These are phyloP conservation scores for Megathymus violae DNA, from an alignment of 1,140 invertebrate species.

Conservation along the genomic window DNA sequence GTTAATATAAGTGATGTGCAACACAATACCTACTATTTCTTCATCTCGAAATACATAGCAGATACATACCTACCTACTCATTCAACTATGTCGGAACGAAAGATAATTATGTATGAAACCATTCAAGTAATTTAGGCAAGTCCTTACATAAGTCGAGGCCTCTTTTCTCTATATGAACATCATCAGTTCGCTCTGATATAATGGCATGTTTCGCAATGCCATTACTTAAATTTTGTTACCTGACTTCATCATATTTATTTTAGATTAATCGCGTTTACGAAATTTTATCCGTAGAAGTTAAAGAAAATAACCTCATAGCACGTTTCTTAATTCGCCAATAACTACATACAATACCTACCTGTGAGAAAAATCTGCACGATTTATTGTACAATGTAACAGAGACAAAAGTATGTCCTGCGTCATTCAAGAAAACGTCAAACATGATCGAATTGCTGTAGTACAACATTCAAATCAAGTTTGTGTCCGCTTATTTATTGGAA, in stretches of 20 bases:
- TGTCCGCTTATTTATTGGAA: too few relatives aligned
- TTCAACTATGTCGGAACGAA: constrained; percentile 34
- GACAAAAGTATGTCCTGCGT: constrained; percentile 17
- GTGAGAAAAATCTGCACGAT: constrained; percentile 16
- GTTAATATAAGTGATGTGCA: too few relatives aligned
- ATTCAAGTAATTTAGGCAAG: constrained; percentile 35
- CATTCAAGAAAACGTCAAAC: constrained; percentile 1
- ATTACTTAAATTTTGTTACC: constrained; percentile 33
- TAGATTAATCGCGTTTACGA: constrained; percentile 31
- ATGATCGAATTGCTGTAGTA: background rate
- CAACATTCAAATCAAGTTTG: background rate
- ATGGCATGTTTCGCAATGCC: constrained; percentile 30
- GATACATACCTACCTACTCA: constrained; percentile 30
- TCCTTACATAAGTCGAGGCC: constrained; percentile 24
- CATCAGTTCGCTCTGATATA: constrained; percentile 31
- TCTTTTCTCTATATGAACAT: constrained; percentile 33
- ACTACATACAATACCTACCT: constrained; percentile 23
- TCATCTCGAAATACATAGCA: constrained; percentile 9
- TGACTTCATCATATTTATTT: constrained; percentile 27
- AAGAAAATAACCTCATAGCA: constrained; percentile 28
- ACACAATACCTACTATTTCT: too few relatives aligned
- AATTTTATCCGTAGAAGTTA: constrained; percentile 28
- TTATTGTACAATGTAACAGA: constrained; percentile 3
- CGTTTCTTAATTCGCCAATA: constrained; percentile 26
- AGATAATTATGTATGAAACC: constrained; percentile 37